Conservation (phyloP, 2,113 vertebrate genomes). For the Neogale vison region DNA sequence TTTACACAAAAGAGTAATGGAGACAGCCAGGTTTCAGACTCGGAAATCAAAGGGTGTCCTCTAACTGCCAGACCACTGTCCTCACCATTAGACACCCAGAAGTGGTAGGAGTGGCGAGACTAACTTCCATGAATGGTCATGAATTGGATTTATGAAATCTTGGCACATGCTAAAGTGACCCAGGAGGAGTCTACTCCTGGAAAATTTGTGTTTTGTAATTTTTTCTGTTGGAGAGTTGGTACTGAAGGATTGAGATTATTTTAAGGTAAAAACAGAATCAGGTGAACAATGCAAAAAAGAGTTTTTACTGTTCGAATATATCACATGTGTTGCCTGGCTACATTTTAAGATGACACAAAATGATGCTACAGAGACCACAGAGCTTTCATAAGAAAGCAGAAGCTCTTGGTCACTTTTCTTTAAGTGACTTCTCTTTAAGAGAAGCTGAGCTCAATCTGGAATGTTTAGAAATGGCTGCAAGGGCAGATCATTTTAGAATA, state of each 20-base stretch:
- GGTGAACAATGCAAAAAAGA: neutral
- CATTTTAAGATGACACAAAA: constrained; percentile 31
- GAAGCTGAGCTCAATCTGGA: constrained; percentile 18
- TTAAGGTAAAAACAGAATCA: constrained; percentile 29
- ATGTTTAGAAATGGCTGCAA: neutral
- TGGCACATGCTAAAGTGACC: neutral
- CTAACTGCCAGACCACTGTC: neutral
- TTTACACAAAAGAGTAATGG: neutral
- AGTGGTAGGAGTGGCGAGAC: neutral
- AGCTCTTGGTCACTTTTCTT: constrained; percentile 15
- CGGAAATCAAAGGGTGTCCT: neutral
- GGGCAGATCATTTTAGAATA: neutral
- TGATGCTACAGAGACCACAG: neutral
- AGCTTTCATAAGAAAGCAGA: neutral
- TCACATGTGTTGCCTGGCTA: neutral
- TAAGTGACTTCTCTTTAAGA: neutral
- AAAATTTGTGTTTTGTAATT: neutral
- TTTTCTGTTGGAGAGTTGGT: neutral
- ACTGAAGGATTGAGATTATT: constrained; percentile 10
- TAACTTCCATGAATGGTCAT: neutral
- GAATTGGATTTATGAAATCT: neutral
- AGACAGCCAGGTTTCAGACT: neutral
- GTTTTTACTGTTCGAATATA: neutral
- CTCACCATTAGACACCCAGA: neutral
- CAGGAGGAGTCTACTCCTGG: neutral